Base-by-base conservation (phyloP, 2,888 invertebrate genomes). In the Protula sp. region DNA sequence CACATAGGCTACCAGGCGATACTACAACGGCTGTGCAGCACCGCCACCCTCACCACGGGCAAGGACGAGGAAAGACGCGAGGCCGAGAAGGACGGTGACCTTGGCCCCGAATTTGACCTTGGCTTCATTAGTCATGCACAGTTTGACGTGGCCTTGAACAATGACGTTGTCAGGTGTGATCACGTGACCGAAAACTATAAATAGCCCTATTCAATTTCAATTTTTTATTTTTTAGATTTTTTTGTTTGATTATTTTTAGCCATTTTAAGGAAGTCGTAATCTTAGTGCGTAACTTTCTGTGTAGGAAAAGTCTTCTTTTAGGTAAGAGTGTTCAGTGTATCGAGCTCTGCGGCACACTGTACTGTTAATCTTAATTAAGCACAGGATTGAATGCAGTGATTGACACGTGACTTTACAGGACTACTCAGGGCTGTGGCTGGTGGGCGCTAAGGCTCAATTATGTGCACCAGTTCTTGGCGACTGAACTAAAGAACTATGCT, bases 1-100 rank as follows among this genome's bases (percentile, higher is more conserved):
- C 55, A 67, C 30, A 1, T 66, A 76, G 79, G 79, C 54, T 79
- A 79, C 66, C 78, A 78, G 68, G 72, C 70, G 19, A 74, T 79
- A 26, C 64, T 79, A 24, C 74, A 77, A 62, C 69, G 78, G 28
- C 66, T 78, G 54, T 56, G 58, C 47, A 59, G 50, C 38, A 63
- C 63, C 3, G 47, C 62, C 19, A 57, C 64, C 2, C 1, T 30
- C 5, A 26, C 2, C 19, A 24, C 27, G 9, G 60, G 52, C 9
- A 54, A 24, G 3, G 51, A 31, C 1, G 54, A 26, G 2, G 55
- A 52, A 0, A 27, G 29, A 2, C 54, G 47, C 1, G 29, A 24
- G 3, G 58, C 58, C 1, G 63, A 56, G 1, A 61, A 65, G n/a
- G 63, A 64, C 3, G 72, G 70, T 48, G 70, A 71, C 57, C 68